Percentiles rank a stretch among this genome's conserved stretches.
Evolutionary conservation across 2,888 invertebrate genomes (phyloP).

Genomic region (Cenopis cana): DNA sequence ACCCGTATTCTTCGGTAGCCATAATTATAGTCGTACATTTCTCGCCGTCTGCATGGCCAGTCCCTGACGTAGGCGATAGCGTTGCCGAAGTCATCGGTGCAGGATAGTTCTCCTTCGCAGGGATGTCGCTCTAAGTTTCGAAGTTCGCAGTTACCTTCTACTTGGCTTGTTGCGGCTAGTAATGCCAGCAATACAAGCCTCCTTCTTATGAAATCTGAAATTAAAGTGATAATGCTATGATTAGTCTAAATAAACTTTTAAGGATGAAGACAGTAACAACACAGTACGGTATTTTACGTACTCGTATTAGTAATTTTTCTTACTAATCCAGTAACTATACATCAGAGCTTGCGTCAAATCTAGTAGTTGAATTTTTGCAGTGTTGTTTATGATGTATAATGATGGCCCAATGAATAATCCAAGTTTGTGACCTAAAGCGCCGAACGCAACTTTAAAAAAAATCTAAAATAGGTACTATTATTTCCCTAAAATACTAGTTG

Average conservation of each 20-base stretch:
- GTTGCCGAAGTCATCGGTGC: slow-evolving; percentile 10
- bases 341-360: too few species aligned
- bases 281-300: too few species aligned
- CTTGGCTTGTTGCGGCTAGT: slow-evolving; percentile 17
- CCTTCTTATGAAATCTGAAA: slow-evolving; percentile 9
- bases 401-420: too few species aligned
- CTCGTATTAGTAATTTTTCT: too few species aligned
- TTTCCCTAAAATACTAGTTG: too few species aligned
- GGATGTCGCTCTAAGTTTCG: neutral
- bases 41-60: slow-evolving; percentile 35
- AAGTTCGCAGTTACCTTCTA: slow-evolving; percentile 6
- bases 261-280: neutral
- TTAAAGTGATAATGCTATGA: neutral
- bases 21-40: slow-evolving; percentile 20
- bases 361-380: too few species aligned
- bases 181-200: slow-evolving; percentile 15
- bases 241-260: neutral
- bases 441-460: too few species aligned
- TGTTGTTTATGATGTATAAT: too few species aligned
- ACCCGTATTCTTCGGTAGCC: neutral
- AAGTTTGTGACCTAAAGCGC: too few species aligned
- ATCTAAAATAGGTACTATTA: too few species aligned
- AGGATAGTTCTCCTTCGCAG: slow-evolving; percentile 16
- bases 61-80: slow-evolving; percentile 5
- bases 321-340: too few species aligned